Evolutionary conservation across 2,113 vertebrate species (phyloP), one percentile per base, ranked within the genome.

Genomic region (Pterocles orientalis): DNA sequence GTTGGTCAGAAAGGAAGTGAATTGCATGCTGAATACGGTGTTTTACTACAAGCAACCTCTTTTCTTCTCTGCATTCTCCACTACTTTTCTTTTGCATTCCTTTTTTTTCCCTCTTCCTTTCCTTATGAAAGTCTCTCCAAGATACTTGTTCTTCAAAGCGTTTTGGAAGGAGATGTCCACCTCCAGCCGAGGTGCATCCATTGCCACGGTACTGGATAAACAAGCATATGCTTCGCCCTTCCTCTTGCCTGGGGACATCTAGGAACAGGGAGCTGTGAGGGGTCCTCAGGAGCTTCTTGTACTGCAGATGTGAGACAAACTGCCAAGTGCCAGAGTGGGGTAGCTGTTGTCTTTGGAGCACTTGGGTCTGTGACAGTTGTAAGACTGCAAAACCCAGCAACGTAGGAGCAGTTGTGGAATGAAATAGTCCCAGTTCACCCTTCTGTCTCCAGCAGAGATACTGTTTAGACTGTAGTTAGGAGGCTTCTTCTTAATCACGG

Each of bases 361-460:
- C 13, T 48, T 66, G 56, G 28, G 28, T 53, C 33, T 68, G 11
- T 39, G 12, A 17, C 5, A 41, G 7, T 19, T 36, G 9, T 33
- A 23, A 10, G 34, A 1, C 31, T 31, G 41, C 56, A 58, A 43
- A 85, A 1, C 33, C 71, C 85, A 76, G 61, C 41, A 14, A 1
- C 4, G 14, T 4, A 3, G 77, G 75, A 92, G 76, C 23, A 31
- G 26, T 7, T 26, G 14, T 66, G 10, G 61, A 56, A 17, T 36
- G 50, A 24, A n/a, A 14, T 1, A 23, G 53, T 28, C 54, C 7
- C 23, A n/a, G 6, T 8, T 68, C 1, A 1, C 13, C 3, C 45
- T 34, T 47, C 65, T 48, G 7, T 26, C 21, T 6, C 75, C 51
- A 31, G 70, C 58, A 80, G 78, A 43, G 16, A 18, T 29, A 4